Conservation (phyloP, 2,797 vertebrate species). For the Halcyon smyrnensis region DNA sequence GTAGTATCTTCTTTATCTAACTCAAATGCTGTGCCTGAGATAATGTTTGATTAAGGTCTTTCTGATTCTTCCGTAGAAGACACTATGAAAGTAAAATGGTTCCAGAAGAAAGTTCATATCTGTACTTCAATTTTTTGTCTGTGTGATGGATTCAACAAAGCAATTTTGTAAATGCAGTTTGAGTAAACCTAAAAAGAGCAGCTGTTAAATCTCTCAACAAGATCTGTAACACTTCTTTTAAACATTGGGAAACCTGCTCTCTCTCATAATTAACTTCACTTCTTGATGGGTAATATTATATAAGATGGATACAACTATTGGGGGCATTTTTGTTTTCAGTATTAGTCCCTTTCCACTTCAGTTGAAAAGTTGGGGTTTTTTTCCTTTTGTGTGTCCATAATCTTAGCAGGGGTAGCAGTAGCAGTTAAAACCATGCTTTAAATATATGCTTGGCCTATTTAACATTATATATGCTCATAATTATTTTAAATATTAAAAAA, state of each 20-base stretch:
- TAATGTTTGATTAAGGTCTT: not conserved
- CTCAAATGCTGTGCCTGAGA: not conserved
- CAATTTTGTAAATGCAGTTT: constrained; percentile 55
- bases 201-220: constrained; percentile 64
- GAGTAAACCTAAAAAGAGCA: constrained; percentile 66
- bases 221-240: constrained; percentile 70
- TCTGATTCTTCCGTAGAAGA: not conserved
- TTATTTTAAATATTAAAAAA: constrained; percentile 37
- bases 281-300: not conserved
- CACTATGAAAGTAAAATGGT: not conserved
- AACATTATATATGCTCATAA: constrained; percentile 10
- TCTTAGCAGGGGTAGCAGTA: not conserved
- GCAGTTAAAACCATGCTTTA: constrained; percentile 42
- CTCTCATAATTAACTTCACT: constrained; percentile 50
- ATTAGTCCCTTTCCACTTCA: not conserved
- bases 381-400: not conserved
- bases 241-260: constrained; percentile 53
- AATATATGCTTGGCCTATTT: constrained; percentile 45
- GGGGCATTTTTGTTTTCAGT: not conserved
- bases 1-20: not conserved
- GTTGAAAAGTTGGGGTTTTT: not conserved
- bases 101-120: constrained; percentile 34
- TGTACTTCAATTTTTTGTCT: constrained; percentile 11
- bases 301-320: not conserved
- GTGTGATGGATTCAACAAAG: not conserved